Percentiles rank a stretch among this genome's conserved stretches.
phyloP scores from a whole-genome alignment of 1,140 invertebrate genomes.

The Drosophila mojavensis region DNA sequence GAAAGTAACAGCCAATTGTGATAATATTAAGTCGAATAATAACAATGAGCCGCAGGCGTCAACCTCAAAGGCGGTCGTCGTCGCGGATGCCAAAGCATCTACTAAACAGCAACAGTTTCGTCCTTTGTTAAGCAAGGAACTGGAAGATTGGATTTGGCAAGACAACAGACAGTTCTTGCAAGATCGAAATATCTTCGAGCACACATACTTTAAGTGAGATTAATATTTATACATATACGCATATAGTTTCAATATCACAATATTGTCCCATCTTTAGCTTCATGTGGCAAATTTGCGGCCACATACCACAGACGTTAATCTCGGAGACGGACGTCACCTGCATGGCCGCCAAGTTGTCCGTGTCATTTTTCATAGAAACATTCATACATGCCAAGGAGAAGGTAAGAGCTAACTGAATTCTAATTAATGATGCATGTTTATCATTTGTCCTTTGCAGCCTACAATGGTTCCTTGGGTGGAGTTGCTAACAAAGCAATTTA shows the following conservation, averaged over 20 bases:
- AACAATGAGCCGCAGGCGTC: conserved; percentile 65
- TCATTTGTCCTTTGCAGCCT: conserved; percentile 85
- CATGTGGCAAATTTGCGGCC: conserved; percentile 97
- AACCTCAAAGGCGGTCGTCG: conserved; percentile 70
- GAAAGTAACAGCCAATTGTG: conserved; percentile 83
- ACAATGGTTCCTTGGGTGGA: conserved; percentile 99
- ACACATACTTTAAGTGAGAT: conserved; percentile 95
- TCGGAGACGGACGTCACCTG: conserved; percentile 92
- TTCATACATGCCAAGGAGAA: conserved; percentile 99
- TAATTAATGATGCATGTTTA: not conserved
- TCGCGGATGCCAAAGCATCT: conserved; percentile 21
- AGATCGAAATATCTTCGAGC: conserved; percentile 98
- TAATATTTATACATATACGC: not conserved
- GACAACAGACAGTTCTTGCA: conserved; percentile 97
- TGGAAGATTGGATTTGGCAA: conserved; percentile 97
- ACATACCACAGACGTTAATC: conserved; percentile 94
- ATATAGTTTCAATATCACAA: not conserved
- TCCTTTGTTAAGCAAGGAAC: conserved; percentile 88
- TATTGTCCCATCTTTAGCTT: conserved; percentile 87
- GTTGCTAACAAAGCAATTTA: conserved; percentile 96
- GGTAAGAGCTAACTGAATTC: conserved; percentile 83
- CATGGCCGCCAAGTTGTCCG: conserved; percentile 93
- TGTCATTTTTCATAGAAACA: conserved; percentile 97
- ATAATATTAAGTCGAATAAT: conserved; percentile 68
- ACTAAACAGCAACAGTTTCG: conserved; percentile 58